These are phyloP conservation scores for Diplazon laetatorius DNA, from an alignment of 2,888 invertebrate species.

Conservation along the genomic window DNA sequence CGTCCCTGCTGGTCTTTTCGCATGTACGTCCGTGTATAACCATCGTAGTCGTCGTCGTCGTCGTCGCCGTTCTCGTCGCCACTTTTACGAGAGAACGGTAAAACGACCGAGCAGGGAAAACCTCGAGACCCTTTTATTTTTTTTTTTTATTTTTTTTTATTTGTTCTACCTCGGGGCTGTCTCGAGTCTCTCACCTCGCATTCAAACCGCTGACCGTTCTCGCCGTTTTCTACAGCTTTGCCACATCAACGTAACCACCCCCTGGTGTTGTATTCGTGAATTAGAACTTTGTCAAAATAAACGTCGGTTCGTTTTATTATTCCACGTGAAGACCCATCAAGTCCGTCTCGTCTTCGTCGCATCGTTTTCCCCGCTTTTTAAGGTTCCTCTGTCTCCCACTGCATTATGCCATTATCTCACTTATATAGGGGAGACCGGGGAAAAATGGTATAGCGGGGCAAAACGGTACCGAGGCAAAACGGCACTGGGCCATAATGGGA, in stretches of 20 bases:
- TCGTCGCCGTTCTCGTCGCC: slow-evolving; percentile 25
- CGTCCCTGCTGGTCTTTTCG: not conserved
- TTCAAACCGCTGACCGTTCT: slow-evolving; percentile 47
- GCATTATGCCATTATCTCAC: too few relatives aligned
- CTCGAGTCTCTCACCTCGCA: slow-evolving; percentile 60
- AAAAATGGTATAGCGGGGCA: too few relatives aligned
- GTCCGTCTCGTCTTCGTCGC: not conserved
- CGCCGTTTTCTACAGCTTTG: slow-evolving; percentile 2
- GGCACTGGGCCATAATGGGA: too few relatives aligned
- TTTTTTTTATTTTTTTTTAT: too few relatives aligned
- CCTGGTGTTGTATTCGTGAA: not conserved
- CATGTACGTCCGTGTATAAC: not conserved
- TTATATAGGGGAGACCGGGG: too few relatives aligned
- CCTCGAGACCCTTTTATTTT: slow-evolving; percentile 33
- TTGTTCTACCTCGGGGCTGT: slow-evolving; percentile 23
- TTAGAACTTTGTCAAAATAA: slow-evolving; percentile 14
- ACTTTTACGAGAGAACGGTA: slow-evolving; percentile 55
- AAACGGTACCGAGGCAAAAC: too few relatives aligned
- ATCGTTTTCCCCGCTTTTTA: slow-evolving; percentile 17
- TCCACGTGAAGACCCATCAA: slow-evolving; percentile 9
- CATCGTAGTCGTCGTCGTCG: too few relatives aligned
- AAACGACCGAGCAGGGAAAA: slow-evolving; percentile 53
- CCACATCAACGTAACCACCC: not conserved
- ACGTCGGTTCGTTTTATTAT: slow-evolving; percentile 4
- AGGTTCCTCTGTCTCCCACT: too few relatives aligned